Percentiles rank a stretch among this genome's conserved stretches.
phyloP scores from a whole-genome alignment of 2,888 invertebrate genomes.

The Nephrotoma flavescens region DNA sequence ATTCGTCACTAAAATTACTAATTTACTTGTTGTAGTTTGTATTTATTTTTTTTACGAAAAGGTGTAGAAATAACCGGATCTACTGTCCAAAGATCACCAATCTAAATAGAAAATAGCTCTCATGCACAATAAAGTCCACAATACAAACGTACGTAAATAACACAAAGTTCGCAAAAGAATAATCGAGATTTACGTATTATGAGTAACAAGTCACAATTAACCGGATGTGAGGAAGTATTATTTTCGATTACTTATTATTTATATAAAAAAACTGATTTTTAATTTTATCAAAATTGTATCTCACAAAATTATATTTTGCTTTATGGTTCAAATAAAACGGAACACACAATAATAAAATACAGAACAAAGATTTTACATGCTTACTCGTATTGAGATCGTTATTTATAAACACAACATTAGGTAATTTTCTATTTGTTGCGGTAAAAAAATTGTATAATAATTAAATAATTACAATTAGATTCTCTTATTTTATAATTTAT shows the following conservation, averaged over 20 bases:
- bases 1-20: constrained; percentile 1
- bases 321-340: background rate
- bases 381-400: background rate
- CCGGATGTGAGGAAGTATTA: constrained; percentile 3
- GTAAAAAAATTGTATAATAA: background rate
- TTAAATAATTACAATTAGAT: background rate
- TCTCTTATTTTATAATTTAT: background rate
- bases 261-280: background rate
- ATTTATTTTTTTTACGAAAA: constrained; percentile 11
- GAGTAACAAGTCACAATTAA: background rate
- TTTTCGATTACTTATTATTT: constrained; percentile 3
- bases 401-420: background rate
- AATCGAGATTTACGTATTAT: background rate
- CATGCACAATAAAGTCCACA: background rate
- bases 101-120: constrained; percentile 3
- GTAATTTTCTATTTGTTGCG: background rate
- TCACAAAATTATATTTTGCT: background rate
- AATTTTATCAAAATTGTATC: background rate
- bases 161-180: background rate
- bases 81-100: constrained; percentile 29
- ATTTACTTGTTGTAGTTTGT: background rate
- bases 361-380: background rate
- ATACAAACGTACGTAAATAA: background rate
- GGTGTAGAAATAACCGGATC: constrained; percentile 29
- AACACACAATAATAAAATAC: background rate